These are phyloP conservation scores for Lymantria dispar DNA, from an alignment of 2,888 invertebrate genomes.

Conservation along the genomic window DNA sequence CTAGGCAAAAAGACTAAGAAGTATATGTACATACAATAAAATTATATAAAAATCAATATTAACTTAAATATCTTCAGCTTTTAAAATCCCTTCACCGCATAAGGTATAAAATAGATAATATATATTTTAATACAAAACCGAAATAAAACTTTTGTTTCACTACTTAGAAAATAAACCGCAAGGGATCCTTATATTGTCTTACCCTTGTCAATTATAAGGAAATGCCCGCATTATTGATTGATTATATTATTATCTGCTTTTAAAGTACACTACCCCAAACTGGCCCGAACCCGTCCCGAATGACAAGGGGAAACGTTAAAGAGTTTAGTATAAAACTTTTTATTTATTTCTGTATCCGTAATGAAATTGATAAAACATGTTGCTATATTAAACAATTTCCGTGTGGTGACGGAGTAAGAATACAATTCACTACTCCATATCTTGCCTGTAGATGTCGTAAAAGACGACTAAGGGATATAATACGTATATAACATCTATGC, in stretches of 20 bases:
- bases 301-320: constrained; percentile 8
- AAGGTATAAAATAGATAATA: background rate
- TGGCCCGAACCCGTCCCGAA: constrained; percentile 1
- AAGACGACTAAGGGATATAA: no score
- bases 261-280: background rate
- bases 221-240: constrained; percentile 24
- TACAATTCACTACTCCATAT: no score
- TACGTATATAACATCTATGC: no score
- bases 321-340: constrained; percentile 2
- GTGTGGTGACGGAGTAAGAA: no score
- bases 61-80: no score
- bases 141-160: constrained; percentile 5
- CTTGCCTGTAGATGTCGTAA: no score
- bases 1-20: no score
- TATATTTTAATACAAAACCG: background rate
- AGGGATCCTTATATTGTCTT: constrained; percentile 21
- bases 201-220: constrained; percentile 28
- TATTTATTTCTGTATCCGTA: background rate
- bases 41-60: no score
- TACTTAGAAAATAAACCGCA: constrained; percentile 10
- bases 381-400: no score
- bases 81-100: no score
- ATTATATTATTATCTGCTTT: constrained; percentile 15
- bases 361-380: no score
- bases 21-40: no score